Base-by-base conservation (phyloP, 2,113 vertebrate genomes). In the Machaerirhynchus nigripectus region DNA sequence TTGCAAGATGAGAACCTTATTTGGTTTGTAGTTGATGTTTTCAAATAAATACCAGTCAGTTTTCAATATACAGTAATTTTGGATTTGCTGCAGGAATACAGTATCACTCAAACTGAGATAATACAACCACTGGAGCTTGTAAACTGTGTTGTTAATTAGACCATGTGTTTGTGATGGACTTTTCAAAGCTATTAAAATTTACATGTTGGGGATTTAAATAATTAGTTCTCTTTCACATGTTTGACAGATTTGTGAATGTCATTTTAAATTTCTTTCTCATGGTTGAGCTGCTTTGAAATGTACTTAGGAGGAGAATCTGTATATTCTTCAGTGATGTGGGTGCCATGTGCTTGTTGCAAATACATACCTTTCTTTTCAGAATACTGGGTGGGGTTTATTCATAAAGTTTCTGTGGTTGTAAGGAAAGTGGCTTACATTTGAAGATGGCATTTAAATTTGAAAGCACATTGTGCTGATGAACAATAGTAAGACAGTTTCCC, bases 121-220 rank as follows among this genome's bases (percentile, higher is more conserved):
- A 71, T 92, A 30, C 49, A 90, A 90, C 44, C 28, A 60, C 60
- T 90, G 76, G 87, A 94, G 85, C 85, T 92, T 93, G 69, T 95
- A 84, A 94, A 89, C 60, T 56, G 17, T 95, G 57, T 78, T 84
- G 71, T 94, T 95, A 92, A 87, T 96, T 94, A 96, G 85, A 68
- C 79, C 56, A 71, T 93, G 90, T 93, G 83, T 77, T 93, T 93
- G 84, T 96, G 60, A 89, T 93, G 93, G 93, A 82, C 87, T 92
- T 97, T 65, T 87, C 49, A 89, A 90, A 93, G 86, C 60, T 90
- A 86, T 87, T 96, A 90, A 90, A 94, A 93, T 92, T 75, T 89
- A 75, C 37, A 16, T 79, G 60, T 92, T 78, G 56, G 49, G 37
- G 76, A 71, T 84, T 90, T 73, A 96, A 96, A 94, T 89, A 94